Percentiles rank a stretch among this genome's conserved stretches.
Conservation (phyloP, 2,888 invertebrate genomes). For the Mesoligia furuncula region DNA sequence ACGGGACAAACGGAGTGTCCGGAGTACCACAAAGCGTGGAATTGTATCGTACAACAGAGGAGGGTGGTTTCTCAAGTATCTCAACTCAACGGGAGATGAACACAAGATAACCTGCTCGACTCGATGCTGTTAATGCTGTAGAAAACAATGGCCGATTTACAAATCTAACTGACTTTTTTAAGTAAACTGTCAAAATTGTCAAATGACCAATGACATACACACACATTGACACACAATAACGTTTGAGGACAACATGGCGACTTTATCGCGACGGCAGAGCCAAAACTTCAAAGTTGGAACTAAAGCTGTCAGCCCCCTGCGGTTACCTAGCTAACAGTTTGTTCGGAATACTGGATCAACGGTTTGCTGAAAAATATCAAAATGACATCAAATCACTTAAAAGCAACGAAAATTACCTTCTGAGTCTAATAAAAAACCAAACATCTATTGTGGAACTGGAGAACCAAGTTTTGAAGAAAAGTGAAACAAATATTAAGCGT, state of each 20-base stretch:
- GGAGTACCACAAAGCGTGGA: background rate
- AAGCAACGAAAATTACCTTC: too few relatives aligned
- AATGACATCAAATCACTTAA: too few relatives aligned
- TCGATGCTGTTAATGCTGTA: conserved; percentile 1
- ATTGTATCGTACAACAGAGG: conserved; percentile 8
- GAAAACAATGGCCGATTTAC: background rate
- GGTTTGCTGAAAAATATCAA: too few relatives aligned
- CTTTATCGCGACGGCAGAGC: background rate
- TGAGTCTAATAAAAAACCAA: too few relatives aligned
- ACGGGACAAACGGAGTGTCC: too few relatives aligned
- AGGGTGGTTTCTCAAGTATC: background rate
- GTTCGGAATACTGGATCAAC: too few relatives aligned
- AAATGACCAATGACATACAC: background rate
- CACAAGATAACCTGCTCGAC: conserved; percentile 1
- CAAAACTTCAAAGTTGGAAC: background rate
- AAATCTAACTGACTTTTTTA: background rate
- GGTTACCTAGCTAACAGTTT: too few relatives aligned
- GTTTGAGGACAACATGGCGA: background rate
- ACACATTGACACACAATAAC: background rate
- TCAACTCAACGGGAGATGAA: background rate
- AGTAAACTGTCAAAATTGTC: background rate
- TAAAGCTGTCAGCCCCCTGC: conserved; percentile 1
- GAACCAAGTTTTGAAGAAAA: too few relatives aligned
- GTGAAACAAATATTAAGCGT: too few relatives aligned
- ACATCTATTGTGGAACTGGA: too few relatives aligned